Conservation (phyloP, 2,888 invertebrate species). For the Ctena decussata region DNA sequence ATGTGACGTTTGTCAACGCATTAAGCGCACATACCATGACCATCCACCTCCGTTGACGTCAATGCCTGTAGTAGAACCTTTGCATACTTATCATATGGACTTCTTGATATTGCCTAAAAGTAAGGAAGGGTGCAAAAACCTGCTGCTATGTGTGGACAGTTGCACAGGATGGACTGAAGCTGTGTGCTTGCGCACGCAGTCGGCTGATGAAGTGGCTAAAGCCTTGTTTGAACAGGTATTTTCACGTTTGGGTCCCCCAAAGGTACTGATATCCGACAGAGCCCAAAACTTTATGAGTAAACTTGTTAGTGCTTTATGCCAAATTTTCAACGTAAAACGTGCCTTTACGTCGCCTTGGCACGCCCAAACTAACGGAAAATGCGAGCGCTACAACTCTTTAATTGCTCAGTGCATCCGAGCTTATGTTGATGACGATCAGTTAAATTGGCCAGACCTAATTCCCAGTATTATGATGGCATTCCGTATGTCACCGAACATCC, state of each 20-base stretch:
- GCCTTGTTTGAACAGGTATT: slow-evolving; percentile 37
- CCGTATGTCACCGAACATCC: no score
- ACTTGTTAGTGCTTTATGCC: neutral
- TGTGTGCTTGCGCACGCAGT: slow-evolving; percentile 24
- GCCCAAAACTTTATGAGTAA: neutral
- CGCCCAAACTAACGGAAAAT: neutral
- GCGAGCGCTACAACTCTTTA: neutral
- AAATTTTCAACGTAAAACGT: neutral
- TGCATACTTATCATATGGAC: neutral
- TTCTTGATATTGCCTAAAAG: neutral
- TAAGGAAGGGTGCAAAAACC: neutral
- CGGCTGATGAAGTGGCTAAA: slow-evolving; percentile 36
- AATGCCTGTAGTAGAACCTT: neutral
- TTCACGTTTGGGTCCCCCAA: slow-evolving; percentile 33
- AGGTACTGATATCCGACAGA: slow-evolving; percentile 29
- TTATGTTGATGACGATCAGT: neutral
- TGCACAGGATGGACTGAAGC: slow-evolving; percentile 42
- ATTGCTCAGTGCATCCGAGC: neutral
- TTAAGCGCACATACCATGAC: neutral
- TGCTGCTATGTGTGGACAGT: slow-evolving; percentile 33
- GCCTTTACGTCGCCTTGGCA: neutral
- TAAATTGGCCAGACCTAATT: neutral
- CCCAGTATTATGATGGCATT: no score
- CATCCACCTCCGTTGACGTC: neutral
- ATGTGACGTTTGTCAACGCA: neutral